Evolutionary conservation across 2,113 vertebrate species (phyloP), one percentile per base, ranked within the genome.

Genomic region (Pleuronectes platessa): DNA sequence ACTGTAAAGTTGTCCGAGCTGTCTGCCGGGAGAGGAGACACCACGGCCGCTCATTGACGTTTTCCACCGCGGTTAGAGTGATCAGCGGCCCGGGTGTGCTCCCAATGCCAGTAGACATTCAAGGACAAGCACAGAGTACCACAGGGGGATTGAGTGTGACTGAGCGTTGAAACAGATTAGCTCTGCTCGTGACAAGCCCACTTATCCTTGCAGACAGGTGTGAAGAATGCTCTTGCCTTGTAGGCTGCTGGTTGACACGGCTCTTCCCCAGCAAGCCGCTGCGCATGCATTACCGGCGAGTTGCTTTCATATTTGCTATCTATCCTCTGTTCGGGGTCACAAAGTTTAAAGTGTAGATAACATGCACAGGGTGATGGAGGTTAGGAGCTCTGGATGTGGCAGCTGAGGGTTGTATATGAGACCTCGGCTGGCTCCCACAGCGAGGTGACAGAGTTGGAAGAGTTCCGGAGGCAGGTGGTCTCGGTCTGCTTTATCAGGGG

Each of bases 161-260:
- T 89, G 91, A 93, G 92, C 70, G 89, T 93, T 90, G 89, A 90
- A 92, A 90, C 91, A 93, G 93, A 94, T 94, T 93, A 94, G 87
- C 90, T 86, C 74, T 89, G 88, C 87, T 86, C 70, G 88, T 92
- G 90, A 92, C 92, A 90, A 88, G 82, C 82, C 81, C 87, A 86
- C 78, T 93, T 93, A 95, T 94, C 87, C 92, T 90, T 71, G 83
- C 64, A 87, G 93, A 94, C 93, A 94, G 93, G 93, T 94, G 91
- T 92, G 91, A 92, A 92, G 91, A 92, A 90, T 91, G 88, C 89
- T 85, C 85, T 78, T 70, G 78, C 87, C 90, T 93, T 81, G 82
- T 86, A 83, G 93, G 82, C 86, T 83, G 78, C 82, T 60, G 89
- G 88, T 91, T 88, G 86, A 92, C 90, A 91, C 4, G 47, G 81